Conservation (phyloP, 2,888 invertebrate species). For the Anoplius nigerrimus region DNA sequence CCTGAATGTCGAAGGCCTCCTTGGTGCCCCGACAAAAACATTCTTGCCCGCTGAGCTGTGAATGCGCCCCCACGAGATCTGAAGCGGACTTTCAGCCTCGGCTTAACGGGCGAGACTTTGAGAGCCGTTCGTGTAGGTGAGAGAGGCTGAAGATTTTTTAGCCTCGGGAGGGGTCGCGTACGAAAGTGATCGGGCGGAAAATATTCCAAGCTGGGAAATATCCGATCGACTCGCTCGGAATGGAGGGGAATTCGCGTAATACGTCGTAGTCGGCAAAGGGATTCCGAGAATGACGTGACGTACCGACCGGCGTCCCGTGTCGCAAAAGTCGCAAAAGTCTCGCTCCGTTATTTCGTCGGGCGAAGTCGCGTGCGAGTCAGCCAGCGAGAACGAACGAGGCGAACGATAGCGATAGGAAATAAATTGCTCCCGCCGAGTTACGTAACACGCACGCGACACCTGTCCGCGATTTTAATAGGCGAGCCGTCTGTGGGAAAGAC, state of each 20-base stretch:
- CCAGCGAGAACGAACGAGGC: no score
- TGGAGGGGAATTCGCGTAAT: constrained; percentile 3
- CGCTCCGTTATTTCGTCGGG: no score
- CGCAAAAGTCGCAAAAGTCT: no score
- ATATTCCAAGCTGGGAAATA: not conserved
- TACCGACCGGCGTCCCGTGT: no score
- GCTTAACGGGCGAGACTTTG: not conserved
- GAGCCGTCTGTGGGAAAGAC: no score
- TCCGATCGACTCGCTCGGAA: not conserved
- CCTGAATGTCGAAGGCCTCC: constrained; percentile 40
- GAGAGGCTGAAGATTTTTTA: not conserved
- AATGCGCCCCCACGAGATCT: constrained; percentile 25
- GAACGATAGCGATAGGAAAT: no score
- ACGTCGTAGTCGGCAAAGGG: not conserved
- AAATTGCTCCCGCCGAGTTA: no score
- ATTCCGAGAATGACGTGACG: no score
- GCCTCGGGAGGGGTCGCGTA: no score
- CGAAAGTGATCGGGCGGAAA: not conserved
- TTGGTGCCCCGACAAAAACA: constrained; percentile 59
- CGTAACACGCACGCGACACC: no score
- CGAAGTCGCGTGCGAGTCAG: no score
- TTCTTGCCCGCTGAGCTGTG: constrained; percentile 63
- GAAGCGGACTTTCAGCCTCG: constrained; percentile 11
- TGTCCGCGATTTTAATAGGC: no score
- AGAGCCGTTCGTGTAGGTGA: not conserved